A percentile compares a stretch with the other conserved stretches of the same genome.
phyloP scores from a whole-genome alignment of 2,888 invertebrate genomes.

The Epinotia bilunana region DNA sequence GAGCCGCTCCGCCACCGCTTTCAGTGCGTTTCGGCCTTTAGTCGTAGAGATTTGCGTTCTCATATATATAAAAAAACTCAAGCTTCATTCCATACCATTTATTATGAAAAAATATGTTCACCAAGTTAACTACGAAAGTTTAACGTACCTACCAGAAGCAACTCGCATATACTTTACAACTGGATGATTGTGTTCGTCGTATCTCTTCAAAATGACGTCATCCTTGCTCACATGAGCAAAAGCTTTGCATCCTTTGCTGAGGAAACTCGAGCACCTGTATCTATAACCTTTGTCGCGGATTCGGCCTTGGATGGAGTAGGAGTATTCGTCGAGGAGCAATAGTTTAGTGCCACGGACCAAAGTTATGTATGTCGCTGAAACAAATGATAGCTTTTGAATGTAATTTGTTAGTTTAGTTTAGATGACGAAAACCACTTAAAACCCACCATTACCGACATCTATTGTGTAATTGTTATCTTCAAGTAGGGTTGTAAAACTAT shows the following conservation, averaged over 20 bases:
- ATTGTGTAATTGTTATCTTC: too few relatives aligned
- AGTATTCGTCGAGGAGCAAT: conserved; percentile 56
- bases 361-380: conserved; percentile 53
- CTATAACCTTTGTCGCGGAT: conserved; percentile 57
- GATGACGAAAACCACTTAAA: too few relatives aligned
- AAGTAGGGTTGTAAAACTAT: too few relatives aligned
- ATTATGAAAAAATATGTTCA: neutral
- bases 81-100: neutral
- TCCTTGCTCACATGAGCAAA: conserved; percentile 55
- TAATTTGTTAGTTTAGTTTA: neutral
- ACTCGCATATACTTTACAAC: neutral
- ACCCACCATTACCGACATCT: too few relatives aligned
- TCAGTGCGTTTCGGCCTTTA: too few relatives aligned
- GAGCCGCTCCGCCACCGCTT: too few relatives aligned
- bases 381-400: neutral
- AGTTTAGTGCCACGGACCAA: conserved; percentile 53
- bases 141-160: conserved; percentile 14
- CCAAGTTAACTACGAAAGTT: neutral
- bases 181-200: conserved; percentile 49
- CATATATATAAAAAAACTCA: neutral
- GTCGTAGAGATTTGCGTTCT: too few relatives aligned
- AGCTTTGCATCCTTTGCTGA: conserved; percentile 58
- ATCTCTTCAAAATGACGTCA: conserved; percentile 48
- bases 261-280: conserved; percentile 59
- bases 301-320: conserved; percentile 57